Conservation (phyloP, 1,140 invertebrate genomes). For the Frieseomelitta varia region DNA sequence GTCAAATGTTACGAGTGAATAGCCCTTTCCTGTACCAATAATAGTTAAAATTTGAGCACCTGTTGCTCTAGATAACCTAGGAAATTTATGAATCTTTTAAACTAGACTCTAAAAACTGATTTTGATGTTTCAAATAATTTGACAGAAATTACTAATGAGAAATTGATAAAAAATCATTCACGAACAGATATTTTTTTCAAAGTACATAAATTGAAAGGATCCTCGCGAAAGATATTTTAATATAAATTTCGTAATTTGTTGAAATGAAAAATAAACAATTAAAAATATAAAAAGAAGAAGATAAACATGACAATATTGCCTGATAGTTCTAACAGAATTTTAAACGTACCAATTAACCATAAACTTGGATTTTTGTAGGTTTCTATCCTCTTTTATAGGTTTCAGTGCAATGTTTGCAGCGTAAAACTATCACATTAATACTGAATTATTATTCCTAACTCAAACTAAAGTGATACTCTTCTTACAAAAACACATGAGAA, state of each 20-base stretch:
- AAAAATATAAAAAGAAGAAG: neutral
- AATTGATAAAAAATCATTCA: neutral
- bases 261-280: neutral
- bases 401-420: neutral
- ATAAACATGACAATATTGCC: neutral
- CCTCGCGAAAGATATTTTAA: too few species aligned
- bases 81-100: neutral
- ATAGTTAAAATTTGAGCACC: conserved; percentile 24
- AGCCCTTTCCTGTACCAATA: neutral
- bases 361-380: conserved; percentile 17
- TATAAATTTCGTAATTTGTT: neutral
- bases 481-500: too few species aligned
- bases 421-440: too few species aligned
- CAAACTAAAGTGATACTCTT: neutral
- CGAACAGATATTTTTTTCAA: neutral
- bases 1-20: neutral
- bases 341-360: neutral
- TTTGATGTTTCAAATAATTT: neutral
- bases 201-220: neutral
- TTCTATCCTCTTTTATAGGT: neutral
- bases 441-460: neutral
- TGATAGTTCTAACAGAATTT: neutral
- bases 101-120: neutral
- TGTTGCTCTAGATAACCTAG: conserved; percentile 8
- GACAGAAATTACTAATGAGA: neutral